A percentile compares a stretch with the other conserved stretches of the same genome.
Conservation (phyloP, 2,113 vertebrate species). For the Tragulus kanchil region DNA sequence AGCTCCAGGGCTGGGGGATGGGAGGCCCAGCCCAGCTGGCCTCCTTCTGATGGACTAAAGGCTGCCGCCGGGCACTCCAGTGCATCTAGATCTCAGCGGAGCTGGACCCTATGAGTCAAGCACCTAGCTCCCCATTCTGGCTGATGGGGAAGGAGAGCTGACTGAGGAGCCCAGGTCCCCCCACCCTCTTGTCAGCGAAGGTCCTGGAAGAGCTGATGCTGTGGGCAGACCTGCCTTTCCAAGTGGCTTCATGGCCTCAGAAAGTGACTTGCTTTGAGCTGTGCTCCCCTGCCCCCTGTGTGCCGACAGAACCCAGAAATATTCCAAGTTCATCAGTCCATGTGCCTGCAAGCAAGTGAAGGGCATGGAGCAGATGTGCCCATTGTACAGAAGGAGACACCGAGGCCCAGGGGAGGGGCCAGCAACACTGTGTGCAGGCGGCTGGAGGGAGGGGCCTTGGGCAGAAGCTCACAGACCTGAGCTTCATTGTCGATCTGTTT, state of each 20-base stretch:
- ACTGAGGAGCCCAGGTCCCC: background rate
- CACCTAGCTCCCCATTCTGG: background rate
- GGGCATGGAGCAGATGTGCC: background rate
- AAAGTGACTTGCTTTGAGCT: conserved; percentile 3
- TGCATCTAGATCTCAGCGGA: background rate
- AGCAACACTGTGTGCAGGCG: background rate
- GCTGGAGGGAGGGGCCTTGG: background rate
- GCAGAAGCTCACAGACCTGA: background rate
- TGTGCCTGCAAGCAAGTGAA: background rate
- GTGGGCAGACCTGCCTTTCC: background rate
- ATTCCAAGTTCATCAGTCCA: background rate
- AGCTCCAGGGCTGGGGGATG: background rate
- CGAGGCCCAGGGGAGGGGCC: background rate
- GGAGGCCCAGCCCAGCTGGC: conserved; percentile 54
- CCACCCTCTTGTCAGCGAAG: background rate
- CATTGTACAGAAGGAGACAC: background rate
- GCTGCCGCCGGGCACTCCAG: background rate
- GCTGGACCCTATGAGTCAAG: background rate
- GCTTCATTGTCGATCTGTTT: background rate
- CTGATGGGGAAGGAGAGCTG: background rate
- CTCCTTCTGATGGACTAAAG: background rate
- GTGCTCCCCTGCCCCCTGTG: background rate
- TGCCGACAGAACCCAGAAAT: background rate
- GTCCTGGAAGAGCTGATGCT: background rate
- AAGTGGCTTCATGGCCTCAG: background rate